A percentile compares a stretch with the other conserved stretches of the same genome.
These are phyloP conservation scores for Sternotherus odoratus DNA, from an alignment of 2,797 vertebrate species.

Conservation along the genomic window DNA sequence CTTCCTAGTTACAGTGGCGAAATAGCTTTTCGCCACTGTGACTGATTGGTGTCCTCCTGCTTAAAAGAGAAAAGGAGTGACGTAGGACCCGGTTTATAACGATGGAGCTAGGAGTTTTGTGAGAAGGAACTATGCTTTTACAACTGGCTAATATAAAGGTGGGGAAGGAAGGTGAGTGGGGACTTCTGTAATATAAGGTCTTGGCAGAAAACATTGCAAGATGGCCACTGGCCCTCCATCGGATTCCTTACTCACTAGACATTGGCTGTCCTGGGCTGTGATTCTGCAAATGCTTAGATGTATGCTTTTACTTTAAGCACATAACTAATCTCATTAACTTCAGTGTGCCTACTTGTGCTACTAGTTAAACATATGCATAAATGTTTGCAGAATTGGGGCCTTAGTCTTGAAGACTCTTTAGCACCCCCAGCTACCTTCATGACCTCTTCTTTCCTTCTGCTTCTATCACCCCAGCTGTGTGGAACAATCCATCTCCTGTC, in stretches of 20 bases:
- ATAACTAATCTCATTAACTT: neutral
- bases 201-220: neutral
- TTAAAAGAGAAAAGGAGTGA: neutral
- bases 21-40: neutral
- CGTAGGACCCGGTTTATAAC: neutral
- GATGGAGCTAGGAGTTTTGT: neutral
- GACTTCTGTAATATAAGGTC: neutral
- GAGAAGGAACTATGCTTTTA: neutral
- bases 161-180: neutral
- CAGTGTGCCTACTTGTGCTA: neutral
- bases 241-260: neutral
- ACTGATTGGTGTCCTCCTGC: neutral
- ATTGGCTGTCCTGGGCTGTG: neutral
- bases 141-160: neutral
- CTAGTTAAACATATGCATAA: too few species aligned
- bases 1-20: neutral
- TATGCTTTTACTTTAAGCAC: neutral
- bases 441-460: neutral
- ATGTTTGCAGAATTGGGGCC: neutral
- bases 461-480: neutral
- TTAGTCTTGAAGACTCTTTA: neutral
- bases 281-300: neutral
- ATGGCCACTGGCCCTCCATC: neutral
- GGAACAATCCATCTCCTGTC: neutral
- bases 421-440: neutral